Base-by-base conservation (phyloP, 2,113 vertebrate genomes). In the Piliocolobus tephrosceles region DNA sequence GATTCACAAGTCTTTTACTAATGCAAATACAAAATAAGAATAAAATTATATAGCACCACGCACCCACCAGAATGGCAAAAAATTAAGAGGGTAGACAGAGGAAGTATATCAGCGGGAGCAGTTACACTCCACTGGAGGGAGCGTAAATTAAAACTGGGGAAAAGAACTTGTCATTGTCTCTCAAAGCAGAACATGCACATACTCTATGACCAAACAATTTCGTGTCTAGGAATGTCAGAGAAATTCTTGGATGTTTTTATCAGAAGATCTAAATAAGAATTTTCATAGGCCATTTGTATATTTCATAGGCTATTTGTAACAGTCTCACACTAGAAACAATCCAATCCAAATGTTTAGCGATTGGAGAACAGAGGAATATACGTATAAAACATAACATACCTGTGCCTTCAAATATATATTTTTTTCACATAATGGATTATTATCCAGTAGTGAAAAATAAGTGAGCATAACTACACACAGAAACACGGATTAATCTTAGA, bases 11-110 rank as follows among this genome's bases (percentile, higher is more conserved):
- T 81, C 30, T 84, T 97, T 91, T 95, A 88, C n/a, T 93, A 85
- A 75, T 84, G 32, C n/a, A 93, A 93, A 85, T 93, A 47, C n/a
- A 97, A 93, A 95, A 90, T 43, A 68, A 87, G 35, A 80, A 83
- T 84, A 32, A 97, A 95, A 70, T 95, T 73, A 55, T 75, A 66
- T 23, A 91, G 32, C 32, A 70, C 47, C 75, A 18, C 68, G 64
- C 45, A 88, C 76, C 32, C 38, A 91, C 16, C 47, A 85, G 27
- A 94, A 72, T n/a, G 47, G 40, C 76, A 96, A 97, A 93, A 94
- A 82, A 50, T 79, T 86, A 81, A 83, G 47, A 72, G 45, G 2
- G 27, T 68, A 93, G 52, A 91, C 8, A 64, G 45, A 87, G 22
- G 10, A 73, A 58, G 16, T 70, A 6, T 84, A 61, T 93, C 55